These are phyloP conservation scores for Andrena marginata DNA, from an alignment of 2,888 invertebrate genomes.

Conservation along the genomic window DNA sequence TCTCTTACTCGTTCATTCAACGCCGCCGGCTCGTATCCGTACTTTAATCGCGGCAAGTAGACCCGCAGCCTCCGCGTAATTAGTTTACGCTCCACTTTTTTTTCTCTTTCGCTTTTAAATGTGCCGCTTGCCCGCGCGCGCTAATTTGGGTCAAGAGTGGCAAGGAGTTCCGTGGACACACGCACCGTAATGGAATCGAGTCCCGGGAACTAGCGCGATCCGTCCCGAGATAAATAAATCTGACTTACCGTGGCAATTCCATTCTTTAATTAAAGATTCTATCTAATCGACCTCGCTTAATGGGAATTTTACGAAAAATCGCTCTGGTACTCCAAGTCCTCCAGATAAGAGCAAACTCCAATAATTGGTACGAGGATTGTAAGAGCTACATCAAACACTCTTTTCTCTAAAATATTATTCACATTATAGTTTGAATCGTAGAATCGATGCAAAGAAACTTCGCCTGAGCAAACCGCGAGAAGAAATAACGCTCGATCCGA, in stretches of 20 bases:
- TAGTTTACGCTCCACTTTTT: slow-evolving; percentile 44
- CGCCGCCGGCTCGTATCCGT: slow-evolving; percentile 1
- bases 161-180: slow-evolving; percentile 20
- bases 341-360: neutral
- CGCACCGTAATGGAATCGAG: slow-evolving; percentile 29
- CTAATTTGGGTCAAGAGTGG: slow-evolving; percentile 44
- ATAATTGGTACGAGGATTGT: neutral
- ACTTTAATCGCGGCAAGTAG: slow-evolving; percentile 17
- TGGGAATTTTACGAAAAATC: neutral
- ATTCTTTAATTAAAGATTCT: slow-evolving; percentile 30
- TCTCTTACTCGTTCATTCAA: neutral
- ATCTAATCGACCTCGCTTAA: neutral
- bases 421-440: too few species aligned
- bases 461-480: too few species aligned
- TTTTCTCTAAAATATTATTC: too few species aligned
- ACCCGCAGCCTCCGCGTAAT: slow-evolving; percentile 19
- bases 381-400: neutral
- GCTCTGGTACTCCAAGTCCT: neutral
- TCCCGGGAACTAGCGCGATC: neutral
- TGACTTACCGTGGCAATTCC: slow-evolving; percentile 12
- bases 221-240: slow-evolving; percentile 27
- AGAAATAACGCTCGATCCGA: too few species aligned
- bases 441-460: too few species aligned
- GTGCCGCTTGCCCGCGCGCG: slow-evolving; percentile 12
- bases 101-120: slow-evolving; percentile 13